Base-by-base conservation (phyloP, 2,113 vertebrate species). In the Brachionichthys hirsutus region DNA sequence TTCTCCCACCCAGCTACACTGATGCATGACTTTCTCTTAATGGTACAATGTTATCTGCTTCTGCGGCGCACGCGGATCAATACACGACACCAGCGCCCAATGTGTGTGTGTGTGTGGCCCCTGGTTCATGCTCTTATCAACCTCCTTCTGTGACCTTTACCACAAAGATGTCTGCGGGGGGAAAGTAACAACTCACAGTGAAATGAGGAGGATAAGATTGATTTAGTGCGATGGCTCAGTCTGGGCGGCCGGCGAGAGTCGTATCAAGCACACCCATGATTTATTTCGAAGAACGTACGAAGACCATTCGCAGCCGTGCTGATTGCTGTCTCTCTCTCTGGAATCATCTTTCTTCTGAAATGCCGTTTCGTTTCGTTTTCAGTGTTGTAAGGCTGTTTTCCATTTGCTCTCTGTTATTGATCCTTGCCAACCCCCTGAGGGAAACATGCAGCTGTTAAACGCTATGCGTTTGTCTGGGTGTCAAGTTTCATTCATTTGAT, bases 191-290 rank as follows among this genome's bases (percentile, higher is more conserved):
- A 81, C 80, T 78, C 54, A 47, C 52, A 1, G 15, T 53, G 56
- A 84, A 82, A 82, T 67, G 70, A 75, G 53, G 54, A 57, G 61
- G 72, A 72, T 60, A 13, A 58, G 56, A 79, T 79, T 61, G 79
- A 84, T 75, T 75, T 48, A 44, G 22, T 0, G 59, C 45, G 72
- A 56, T 62, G 62, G 51, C 54, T 53, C 24, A 22, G 36, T 43
- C 38, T 12, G 45, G 15, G 46, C 40, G 16, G 48, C 13, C 18
- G 15, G 34, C 36, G 22, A n/a, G 52, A 59, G 62, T 17, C 59
- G 48, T 59, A 24, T 52, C 34, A 66, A 50, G 40, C 47, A 24
- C 12, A 12, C 18, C n/a, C n/a, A n/a, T 51, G 57, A 69, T 69
- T 75, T 43, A 63, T 71, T 54, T 35, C 57, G 20, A 46, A 46